Evolutionary conservation across 2,888 invertebrate species (phyloP).

Genomic region (Phaonia tiefii): DNA sequence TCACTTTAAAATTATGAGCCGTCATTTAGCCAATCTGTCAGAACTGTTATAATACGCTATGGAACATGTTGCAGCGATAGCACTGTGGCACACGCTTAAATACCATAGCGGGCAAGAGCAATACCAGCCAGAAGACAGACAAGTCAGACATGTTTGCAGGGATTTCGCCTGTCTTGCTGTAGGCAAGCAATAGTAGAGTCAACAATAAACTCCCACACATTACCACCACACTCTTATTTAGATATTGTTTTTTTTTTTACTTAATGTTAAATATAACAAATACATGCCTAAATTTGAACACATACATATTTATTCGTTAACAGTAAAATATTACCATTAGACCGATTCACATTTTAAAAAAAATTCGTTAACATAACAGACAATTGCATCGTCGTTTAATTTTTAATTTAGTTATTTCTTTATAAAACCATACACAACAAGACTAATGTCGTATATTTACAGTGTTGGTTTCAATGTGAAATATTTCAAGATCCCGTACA

Average conservation of each 20-base stretch:
- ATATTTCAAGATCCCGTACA: no score
- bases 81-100: conserved; percentile 19
- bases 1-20: background rate
- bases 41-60: background rate
- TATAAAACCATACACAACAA: no score
- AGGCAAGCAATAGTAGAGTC: conserved; percentile 8
- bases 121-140: background rate
- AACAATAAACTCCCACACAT: conserved; percentile 27
- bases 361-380: no score
- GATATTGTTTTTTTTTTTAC: conserved; percentile 28
- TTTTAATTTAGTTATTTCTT: no score
- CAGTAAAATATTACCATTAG: no score
- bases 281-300: no score
- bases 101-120: background rate
- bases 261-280: no score
- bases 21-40: background rate
- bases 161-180: background rate
- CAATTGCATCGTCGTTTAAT: no score
- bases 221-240: background rate
- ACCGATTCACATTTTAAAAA: no score
- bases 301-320: no score
- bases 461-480: no score
- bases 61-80: background rate
- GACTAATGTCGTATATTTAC: no score
- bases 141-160: background rate